Evolutionary conservation across 2,888 invertebrate species (phyloP).

Genomic region (Desoria tigrina): DNA sequence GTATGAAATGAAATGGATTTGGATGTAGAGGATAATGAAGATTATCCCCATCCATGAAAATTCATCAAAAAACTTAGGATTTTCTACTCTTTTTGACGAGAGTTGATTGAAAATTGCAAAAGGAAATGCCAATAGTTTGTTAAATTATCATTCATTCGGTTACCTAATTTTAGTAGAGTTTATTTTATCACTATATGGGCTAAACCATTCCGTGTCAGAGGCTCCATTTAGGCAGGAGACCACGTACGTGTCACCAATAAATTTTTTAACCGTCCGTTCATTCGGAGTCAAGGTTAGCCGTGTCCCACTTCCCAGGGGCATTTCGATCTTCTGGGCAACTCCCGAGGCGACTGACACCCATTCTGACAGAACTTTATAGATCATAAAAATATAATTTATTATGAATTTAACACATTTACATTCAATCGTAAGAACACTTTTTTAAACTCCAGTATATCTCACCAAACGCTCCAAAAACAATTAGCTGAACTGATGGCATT

Average conservation of each 20-base stretch:
- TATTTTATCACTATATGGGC: slow-evolving; percentile 29
- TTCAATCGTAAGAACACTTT: too few relatives aligned
- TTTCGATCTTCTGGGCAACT: slow-evolving; percentile 23
- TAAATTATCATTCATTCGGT: too few relatives aligned
- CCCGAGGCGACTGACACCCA: background rate
- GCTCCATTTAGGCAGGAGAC: slow-evolving; percentile 41
- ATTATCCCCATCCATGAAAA: too few relatives aligned
- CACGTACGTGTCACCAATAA: slow-evolving; percentile 42
- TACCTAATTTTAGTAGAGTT: slow-evolving; percentile 35
- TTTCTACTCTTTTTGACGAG: too few relatives aligned
- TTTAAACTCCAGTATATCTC: too few relatives aligned
- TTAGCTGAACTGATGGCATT: too few relatives aligned
- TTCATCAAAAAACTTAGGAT: too few relatives aligned
- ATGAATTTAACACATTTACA: too few relatives aligned
- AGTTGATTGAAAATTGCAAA: too few relatives aligned
- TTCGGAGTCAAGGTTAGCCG: slow-evolving; percentile 34
- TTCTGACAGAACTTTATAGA: background rate
- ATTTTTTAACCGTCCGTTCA: slow-evolving; percentile 42
- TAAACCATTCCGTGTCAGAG: slow-evolving; percentile 37
- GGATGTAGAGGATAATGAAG: too few relatives aligned
- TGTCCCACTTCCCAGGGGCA: slow-evolving; percentile 36
- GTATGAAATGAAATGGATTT: slow-evolving; percentile 9
- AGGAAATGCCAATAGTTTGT: too few relatives aligned
- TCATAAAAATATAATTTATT: background rate
- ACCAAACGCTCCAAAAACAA: too few relatives aligned